A percentile compares a stretch with the other conserved stretches of the same genome.
Conservation (phyloP, 2,113 vertebrate genomes). For the Haliaeetus leucogaster region DNA sequence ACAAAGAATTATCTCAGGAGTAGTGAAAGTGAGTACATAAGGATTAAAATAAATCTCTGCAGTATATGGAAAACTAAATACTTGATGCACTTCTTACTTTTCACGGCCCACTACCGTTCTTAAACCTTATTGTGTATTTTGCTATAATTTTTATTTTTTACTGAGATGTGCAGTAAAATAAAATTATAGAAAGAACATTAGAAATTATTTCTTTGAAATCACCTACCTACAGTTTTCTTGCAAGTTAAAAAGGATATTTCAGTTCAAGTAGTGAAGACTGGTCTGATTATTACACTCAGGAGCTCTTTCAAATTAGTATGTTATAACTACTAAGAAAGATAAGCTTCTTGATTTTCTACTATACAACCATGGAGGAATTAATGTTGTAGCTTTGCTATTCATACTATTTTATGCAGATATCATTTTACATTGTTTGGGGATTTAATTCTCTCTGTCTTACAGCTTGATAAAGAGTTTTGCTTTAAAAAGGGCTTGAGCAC, state of each 20-base stretch:
- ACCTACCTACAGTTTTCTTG: neutral
- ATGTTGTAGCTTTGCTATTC: neutral
- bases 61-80: neutral
- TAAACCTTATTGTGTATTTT: neutral
- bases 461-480: neutral
- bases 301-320: neutral
- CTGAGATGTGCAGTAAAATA: neutral
- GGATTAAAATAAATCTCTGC: neutral
- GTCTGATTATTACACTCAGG: neutral
- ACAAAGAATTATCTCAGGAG: neutral
- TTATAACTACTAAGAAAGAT: neutral
- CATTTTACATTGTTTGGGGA: neutral
- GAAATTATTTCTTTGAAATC: neutral
- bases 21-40: neutral
- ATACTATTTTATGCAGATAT: neutral
- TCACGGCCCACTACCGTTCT: neutral
- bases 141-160: neutral
- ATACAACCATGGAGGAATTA: rapidly evolving
- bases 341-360: neutral
- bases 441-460: neutral
- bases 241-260: neutral
- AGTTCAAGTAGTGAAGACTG: neutral
- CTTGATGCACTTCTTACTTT: neutral
- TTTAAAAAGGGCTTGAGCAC: neutral
- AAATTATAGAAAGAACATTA: neutral